Evolutionary conservation across 1,140 invertebrate genomes (phyloP).

Genomic region (Brachionus plicatilis): DNA sequence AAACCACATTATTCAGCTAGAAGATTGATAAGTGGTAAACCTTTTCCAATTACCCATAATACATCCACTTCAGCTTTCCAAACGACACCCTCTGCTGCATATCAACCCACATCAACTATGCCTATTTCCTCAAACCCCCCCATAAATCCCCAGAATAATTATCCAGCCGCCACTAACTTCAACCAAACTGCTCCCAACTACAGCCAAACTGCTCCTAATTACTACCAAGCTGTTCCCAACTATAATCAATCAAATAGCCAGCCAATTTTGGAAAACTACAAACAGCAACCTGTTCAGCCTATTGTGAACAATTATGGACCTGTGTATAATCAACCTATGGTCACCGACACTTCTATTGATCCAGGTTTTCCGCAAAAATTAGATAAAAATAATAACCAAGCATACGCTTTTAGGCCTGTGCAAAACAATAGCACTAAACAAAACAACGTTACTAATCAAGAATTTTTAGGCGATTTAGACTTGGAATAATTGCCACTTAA

Average conservation of each 20-base stretch:
- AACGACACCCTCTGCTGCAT: not conserved
- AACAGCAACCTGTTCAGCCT: not conserved
- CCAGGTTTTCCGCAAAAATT: constrained; percentile 22
- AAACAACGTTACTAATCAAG: not conserved
- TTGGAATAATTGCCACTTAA: not conserved
- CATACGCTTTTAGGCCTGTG: constrained; percentile 27
- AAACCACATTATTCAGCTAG: constrained; percentile 27
- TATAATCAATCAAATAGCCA: constrained; percentile 5
- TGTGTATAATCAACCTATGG: constrained; percentile 6
- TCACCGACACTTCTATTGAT: not conserved
- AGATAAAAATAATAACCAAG: constrained; percentile 24
- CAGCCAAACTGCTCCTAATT: not conserved
- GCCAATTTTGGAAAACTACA: constrained; percentile 27
- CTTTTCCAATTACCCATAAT: not conserved
- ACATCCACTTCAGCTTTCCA: not conserved
- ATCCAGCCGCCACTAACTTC: not conserved
- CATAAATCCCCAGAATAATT: not conserved
- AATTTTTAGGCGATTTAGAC: constrained; percentile 10
- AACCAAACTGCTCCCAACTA: not conserved
- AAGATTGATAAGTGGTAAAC: constrained; percentile 31
- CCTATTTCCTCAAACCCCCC: not conserved
- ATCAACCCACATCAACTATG: not conserved
- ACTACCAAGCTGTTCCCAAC: not conserved
- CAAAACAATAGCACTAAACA: not conserved
- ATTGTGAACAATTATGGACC: constrained; percentile 26